These are phyloP conservation scores for Macaria liturata DNA, from an alignment of 2,888 invertebrate species.

Conservation along the genomic window DNA sequence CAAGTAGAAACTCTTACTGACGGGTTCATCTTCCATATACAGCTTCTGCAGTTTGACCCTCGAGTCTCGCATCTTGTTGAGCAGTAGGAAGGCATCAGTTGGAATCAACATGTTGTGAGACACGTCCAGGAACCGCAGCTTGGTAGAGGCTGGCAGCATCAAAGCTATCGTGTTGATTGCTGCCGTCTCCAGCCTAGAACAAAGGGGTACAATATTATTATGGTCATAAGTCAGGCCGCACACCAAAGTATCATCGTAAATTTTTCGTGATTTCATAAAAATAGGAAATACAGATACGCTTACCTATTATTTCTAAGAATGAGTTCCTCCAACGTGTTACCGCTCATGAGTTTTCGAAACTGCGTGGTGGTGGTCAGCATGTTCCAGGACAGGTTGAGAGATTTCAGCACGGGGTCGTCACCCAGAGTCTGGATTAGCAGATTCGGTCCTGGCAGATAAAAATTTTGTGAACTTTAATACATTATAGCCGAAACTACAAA, in stretches of 20 bases:
- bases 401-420: constrained; percentile 35
- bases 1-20: constrained; percentile 46
- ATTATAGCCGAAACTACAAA: no score
- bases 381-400: constrained; percentile 46
- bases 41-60: constrained; percentile 45
- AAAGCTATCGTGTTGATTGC: constrained; percentile 38
- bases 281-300: background rate
- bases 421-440: constrained; percentile 21
- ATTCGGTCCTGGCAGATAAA: constrained; percentile 14
- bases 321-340: constrained; percentile 35
- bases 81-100: constrained; percentile 42
- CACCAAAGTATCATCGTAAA: no score
- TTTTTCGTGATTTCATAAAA: no score
- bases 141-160: constrained; percentile 37
- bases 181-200: constrained; percentile 22
- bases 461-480: no score
- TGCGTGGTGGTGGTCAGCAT: constrained; percentile 28
- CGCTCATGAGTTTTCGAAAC: constrained; percentile 34
- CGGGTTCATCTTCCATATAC: constrained; percentile 46
- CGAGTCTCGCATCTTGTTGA: constrained; percentile 37
- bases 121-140: constrained; percentile 46
- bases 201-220: no score
- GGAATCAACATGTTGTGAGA: constrained; percentile 53
- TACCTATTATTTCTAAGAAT: constrained; percentile 40
- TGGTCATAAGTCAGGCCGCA: no score